Evolutionary conservation across 2,888 invertebrate genomes (phyloP), one percentile per base, ranked within the genome.

Genomic region (Plebejus anna): DNA sequence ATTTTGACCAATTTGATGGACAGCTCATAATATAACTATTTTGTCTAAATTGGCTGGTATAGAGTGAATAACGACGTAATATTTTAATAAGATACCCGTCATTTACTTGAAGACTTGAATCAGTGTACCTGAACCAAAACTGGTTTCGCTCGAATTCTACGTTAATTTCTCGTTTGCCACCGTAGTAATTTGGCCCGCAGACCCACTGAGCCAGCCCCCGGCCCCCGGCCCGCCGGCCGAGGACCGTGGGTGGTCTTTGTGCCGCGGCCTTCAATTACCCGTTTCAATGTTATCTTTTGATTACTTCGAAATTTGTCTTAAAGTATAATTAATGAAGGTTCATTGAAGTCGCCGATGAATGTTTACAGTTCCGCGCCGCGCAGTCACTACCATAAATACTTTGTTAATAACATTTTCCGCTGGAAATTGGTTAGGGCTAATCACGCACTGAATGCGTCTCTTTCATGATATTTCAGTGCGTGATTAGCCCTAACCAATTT

Each of bases 241-340:
- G 32, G 66, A 4, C 66, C 36, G 66, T 13, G 66, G 66, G 66
- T 36, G 32, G 66, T 66, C 66, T 66, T 36, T 66, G 66, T 66
- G 36, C 16, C 16, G 32, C 66, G 32, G 32, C 66, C 32, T 66
- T 32, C 66, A 66, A 66, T 66, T 66, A 66, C 13, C 66, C 66
- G 66, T 66, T 66, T 66, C 66, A 66, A 66, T 66, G 66, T 66
- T 66, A 66, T 66, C 66, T 66, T 36, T 66, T 66, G 36, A 32
- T 32, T 66, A 66, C 32, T 66, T 66, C 32, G 66, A 36, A 36
- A 66, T 66, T 66, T 66, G 66, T 66, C 66, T 32, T 66, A 61
- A 61, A 61, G 4, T 61, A 66, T 36, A 66, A 36, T 66, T 66
- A 32, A 66, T 61, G 22, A 11, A 61, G 28, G 28, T 61, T 11